Evolutionary conservation across 2,888 invertebrate genomes (phyloP), one percentile per base, ranked within the genome.

Genomic region (Tanytarsus gracilentus): DNA sequence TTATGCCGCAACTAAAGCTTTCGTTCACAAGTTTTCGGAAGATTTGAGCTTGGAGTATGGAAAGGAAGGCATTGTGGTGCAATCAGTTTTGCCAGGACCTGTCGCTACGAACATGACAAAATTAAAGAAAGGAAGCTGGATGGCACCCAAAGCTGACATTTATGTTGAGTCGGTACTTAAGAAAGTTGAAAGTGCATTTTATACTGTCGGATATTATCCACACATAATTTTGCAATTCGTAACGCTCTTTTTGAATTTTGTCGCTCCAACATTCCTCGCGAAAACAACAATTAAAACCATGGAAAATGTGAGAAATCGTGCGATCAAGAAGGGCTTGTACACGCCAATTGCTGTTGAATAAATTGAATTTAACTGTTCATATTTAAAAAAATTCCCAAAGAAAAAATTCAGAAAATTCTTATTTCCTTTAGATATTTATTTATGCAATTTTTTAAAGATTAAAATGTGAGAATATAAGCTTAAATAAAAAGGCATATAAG

Each of bases 21-120:
- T 83, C 74, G 84, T 91, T 11, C 83, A 85, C 56, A 91, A 91
- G 71, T 82, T 92, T 65, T 82, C 86, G 5, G 83, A 81, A 53
- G 88, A 90, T 66, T 73, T 92, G 25, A 79, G 82, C 6, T 80
- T 83, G 61, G 91, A 92, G 68, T 91, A 88, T 67, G 74, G 77
- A 16, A 80, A 81, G 36, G 75, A 79, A 40, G 89, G 89, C 1
- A 82, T 92, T 23, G 79, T 83, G 4, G 77, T 92, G 4, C 93
- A 95, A 75, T 85, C 87, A 68, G 77, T 95, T 0, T 75, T 85
- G 62, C 95, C 95, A 0, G 93, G 90, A 1, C 90, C 87, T 66
- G 94, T 96, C 1, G 89, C 90, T 21, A 92, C 94, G 0, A 95
- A 94, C 69, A 90, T 93, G 89, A 85, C 88, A 8, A 88, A 88